Evolutionary conservation across 1,140 invertebrate species (phyloP), one percentile per base, ranked within the genome.

Genomic region (Eurytemora carolleeae): DNA sequence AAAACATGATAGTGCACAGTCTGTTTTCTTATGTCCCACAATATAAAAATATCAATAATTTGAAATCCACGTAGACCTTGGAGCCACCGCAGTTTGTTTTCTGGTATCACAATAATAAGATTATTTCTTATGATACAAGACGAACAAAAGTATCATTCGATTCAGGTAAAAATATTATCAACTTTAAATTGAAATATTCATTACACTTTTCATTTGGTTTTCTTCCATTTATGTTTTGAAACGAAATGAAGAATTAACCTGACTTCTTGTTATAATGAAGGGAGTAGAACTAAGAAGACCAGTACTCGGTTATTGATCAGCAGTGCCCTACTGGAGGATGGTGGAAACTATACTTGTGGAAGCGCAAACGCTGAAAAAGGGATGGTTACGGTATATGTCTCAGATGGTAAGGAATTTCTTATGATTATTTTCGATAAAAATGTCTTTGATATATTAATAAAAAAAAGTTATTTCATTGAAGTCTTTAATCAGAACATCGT

Each of bases 71-170:
- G 2, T 77, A 88, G 86, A 88, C 85, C 70, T 85, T 85, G 44
- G 86, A 83, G 66, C 85, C 85, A 56, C 86, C 86, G 21, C 85
- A 87, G 71, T 89, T 86, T 75, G 85, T 89, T 56, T 87, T 87
- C 75, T 88, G 85, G 86, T 87, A 62, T 57, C 60, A 62, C 52
- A 62, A 62, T 23, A 23, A 25, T 17, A 55, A 56, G 25, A 17
- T 62, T 1, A 62, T 62, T 18, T 25, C 57, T 25, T 62, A 62
- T 57, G 60, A 62, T 24, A 57, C 56, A 19, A 20, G 18, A 3
- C 3, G 56, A 18, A 62, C 52, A 18, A 53, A 24, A 22, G 24
- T 62, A n/a, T 62, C 60, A 2, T 21, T 62, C 12, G 31, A 44
- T 44, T 7, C 31, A 44, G 31, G 31, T 44, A 44, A 44, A n/a